A percentile compares a stretch with the other conserved stretches of the same genome.
phyloP scores from a whole-genome alignment of 2,797 vertebrate genomes.

The Rhinella marina region DNA sequence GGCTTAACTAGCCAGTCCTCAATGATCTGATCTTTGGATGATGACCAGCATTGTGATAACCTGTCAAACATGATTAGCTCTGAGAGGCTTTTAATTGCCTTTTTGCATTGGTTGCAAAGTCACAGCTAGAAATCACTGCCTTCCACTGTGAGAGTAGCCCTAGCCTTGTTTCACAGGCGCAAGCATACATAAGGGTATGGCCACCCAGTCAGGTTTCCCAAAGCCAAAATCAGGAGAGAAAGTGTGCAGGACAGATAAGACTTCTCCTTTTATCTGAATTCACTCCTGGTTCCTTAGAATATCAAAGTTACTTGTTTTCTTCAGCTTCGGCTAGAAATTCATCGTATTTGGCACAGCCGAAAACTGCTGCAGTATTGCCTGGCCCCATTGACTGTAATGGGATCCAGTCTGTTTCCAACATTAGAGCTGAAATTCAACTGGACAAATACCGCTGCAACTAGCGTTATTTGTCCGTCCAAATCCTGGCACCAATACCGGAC shows the following conservation, averaged over 20 bases:
- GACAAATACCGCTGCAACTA: no score
- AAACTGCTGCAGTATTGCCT: no score
- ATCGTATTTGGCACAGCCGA: no score
- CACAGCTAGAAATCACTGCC: slow-evolving; percentile 14
- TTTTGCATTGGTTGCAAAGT: background rate
- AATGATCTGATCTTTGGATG: slow-evolving; percentile 34
- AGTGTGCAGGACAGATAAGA: no score
- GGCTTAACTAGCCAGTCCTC: slow-evolving; percentile 9
- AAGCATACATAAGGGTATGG: background rate
- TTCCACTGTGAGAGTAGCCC: background rate
- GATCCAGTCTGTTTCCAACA: no score
- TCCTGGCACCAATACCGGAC: no score
- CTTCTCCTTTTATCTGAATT: no score
- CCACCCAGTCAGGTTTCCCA: no score
- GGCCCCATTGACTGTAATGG: no score
- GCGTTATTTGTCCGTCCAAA: no score
- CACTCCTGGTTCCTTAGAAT: background rate
- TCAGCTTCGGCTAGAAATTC: background rate
- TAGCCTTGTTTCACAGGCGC: background rate
- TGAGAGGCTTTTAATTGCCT: slow-evolving; percentile 18
- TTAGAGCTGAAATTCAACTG: no score
- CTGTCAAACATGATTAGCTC: slow-evolving; percentile 31
- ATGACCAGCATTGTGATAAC: slow-evolving; percentile 1
- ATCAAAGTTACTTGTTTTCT: background rate
- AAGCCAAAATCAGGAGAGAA: background rate